Evolutionary conservation across 2,113 vertebrate species (phyloP).

Genomic region (Myocastor coypus): DNA sequence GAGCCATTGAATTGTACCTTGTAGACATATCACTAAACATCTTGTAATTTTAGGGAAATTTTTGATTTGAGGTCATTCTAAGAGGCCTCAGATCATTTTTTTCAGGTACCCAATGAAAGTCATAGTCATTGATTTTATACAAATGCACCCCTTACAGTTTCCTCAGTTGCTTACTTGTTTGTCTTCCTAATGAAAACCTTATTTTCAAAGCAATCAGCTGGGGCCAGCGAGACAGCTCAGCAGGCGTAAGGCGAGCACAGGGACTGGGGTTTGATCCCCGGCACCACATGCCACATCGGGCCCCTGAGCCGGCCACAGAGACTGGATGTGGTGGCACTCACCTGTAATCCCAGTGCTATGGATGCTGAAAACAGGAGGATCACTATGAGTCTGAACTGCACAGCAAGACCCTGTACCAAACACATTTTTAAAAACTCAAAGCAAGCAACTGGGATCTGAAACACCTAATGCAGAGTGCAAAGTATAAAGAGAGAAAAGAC

Average conservation of each 20-base stretch:
- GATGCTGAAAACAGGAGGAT: too few relatives aligned
- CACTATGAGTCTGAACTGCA: too few relatives aligned
- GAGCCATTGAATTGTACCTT: slow-evolving; percentile 6
- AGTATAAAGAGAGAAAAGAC: not conserved
- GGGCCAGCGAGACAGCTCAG: too few relatives aligned
- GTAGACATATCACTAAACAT: slow-evolving; percentile 53
- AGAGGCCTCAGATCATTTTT: slow-evolving; percentile 35
- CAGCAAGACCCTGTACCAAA: too few relatives aligned
- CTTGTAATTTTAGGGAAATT: slow-evolving; percentile 32
- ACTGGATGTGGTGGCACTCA: too few relatives aligned
- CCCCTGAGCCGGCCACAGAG: too few relatives aligned
- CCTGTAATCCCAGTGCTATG: too few relatives aligned
- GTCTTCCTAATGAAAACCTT: slow-evolving; percentile 43
- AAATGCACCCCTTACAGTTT: slow-evolving; percentile 41
- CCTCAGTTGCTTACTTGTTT: not conserved
- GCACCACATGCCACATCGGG: too few relatives aligned
- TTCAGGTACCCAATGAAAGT: not conserved
- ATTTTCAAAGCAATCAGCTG: slow-evolving; percentile 46
- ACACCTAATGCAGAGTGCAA: not conserved
- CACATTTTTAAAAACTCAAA: not conserved
- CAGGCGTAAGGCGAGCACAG: too few relatives aligned
- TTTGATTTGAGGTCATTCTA: slow-evolving; percentile 43
- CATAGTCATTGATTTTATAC: slow-evolving; percentile 8
- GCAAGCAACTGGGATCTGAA: not conserved
- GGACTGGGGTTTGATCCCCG: too few relatives aligned